These are phyloP conservation scores for Diachrysia chrysitis DNA, from an alignment of 2,888 invertebrate genomes.

Conservation along the genomic window DNA sequence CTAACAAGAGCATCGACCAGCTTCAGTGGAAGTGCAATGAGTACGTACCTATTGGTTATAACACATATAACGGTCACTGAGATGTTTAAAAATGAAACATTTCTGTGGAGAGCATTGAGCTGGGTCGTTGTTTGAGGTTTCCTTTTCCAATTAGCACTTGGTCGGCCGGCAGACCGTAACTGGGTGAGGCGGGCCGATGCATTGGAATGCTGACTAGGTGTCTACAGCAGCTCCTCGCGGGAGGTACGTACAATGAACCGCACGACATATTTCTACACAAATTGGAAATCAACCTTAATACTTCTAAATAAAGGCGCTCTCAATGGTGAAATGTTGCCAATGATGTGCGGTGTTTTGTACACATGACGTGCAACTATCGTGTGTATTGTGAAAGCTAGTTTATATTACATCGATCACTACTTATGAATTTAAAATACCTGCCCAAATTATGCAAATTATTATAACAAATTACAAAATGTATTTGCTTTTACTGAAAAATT, in stretches of 20 bases:
- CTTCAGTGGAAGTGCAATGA: constrained; percentile 55
- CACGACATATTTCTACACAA: neutral
- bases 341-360: constrained; percentile 17
- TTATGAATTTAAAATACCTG: constrained; percentile 10
- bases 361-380: constrained; percentile 60
- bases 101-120: constrained; percentile 89
- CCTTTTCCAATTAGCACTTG: constrained; percentile 89
- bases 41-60: constrained; percentile 77
- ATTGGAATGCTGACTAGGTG: constrained; percentile 79
- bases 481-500: neutral
- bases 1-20: constrained; percentile 41
- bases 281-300: neutral
- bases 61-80: constrained; percentile 86
- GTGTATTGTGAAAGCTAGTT: constrained; percentile 50
- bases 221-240: constrained; percentile 73
- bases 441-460: too few relatives aligned
- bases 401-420: constrained; percentile 42
- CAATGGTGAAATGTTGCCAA: neutral
- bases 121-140: constrained; percentile 88
- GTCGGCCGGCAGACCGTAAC: constrained; percentile 86
- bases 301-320: neutral
- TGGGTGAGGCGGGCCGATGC: constrained; percentile 83
- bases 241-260: constrained; percentile 64
- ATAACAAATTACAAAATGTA: too few relatives aligned
- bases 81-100: constrained; percentile 88